A percentile compares a stretch with the other conserved stretches of the same genome.
Conservation (phyloP, 2,113 vertebrate genomes). For the Oenanthe oenanthe region DNA sequence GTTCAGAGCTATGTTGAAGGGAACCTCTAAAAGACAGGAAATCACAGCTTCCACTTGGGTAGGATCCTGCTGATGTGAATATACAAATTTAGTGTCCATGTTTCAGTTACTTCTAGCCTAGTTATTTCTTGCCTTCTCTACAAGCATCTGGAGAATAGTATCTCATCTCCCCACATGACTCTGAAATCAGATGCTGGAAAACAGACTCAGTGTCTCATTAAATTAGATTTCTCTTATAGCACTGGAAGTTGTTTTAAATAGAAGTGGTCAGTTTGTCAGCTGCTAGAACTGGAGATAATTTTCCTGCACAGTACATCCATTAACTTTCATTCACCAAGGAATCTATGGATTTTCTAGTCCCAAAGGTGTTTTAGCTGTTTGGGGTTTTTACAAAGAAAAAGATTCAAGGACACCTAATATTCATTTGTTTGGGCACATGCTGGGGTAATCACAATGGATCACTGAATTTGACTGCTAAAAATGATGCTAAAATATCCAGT, state of each 20-base stretch:
- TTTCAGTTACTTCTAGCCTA: background rate
- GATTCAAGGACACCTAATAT: background rate
- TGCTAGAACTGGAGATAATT: background rate
- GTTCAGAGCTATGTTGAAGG: background rate
- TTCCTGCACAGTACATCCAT: background rate
- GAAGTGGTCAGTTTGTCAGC: background rate
- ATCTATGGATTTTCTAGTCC: background rate
- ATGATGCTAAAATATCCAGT: background rate
- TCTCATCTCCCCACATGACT: background rate
- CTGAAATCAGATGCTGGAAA: constrained; percentile 11
- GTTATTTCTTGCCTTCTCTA: constrained; percentile 4
- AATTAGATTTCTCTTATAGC: background rate
- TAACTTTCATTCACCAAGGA: background rate
- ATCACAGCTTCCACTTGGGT: background rate
- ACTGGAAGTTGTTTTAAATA: constrained; percentile 8
- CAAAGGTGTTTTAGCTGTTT: background rate
- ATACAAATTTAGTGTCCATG: background rate
- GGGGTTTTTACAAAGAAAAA: background rate
- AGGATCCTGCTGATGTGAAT: background rate
- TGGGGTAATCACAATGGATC: background rate
- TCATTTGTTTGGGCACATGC: background rate
- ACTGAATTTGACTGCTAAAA: background rate
- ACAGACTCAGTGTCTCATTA: background rate
- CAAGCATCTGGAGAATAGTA: constrained; percentile 1
- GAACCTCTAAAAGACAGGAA: background rate